A percentile compares a stretch with the other conserved stretches of the same genome.
Conservation (phyloP, 1,140 invertebrate species). For the Hirudo medicinalis region DNA sequence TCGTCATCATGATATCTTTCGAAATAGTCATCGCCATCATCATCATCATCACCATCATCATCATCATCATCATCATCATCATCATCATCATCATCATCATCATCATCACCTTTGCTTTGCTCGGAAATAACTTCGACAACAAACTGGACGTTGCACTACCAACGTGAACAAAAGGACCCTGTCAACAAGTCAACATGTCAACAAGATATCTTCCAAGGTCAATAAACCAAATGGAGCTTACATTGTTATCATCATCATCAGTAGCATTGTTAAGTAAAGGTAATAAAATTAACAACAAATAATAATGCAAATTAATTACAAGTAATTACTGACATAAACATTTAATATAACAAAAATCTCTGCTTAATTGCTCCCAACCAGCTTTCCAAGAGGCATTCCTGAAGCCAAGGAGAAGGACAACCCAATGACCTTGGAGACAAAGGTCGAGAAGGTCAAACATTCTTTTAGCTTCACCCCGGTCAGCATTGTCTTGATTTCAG, state of each 20-base stretch:
- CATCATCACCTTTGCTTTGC: slow-evolving; percentile 52
- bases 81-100: slow-evolving; percentile 35
- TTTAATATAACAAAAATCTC: too few relatives aligned
- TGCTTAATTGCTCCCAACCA: slow-evolving; percentile 47
- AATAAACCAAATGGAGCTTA: too few relatives aligned
- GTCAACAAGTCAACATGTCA: neutral
- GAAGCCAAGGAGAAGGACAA: slow-evolving; percentile 87
- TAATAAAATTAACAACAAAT: too few relatives aligned
- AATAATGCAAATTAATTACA: too few relatives aligned
- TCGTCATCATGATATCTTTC: too few relatives aligned
- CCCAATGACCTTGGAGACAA: slow-evolving; percentile 86
- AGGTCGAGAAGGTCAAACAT: slow-evolving; percentile 83
- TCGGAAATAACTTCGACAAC: slow-evolving; percentile 79
- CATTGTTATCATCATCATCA: too few relatives aligned
- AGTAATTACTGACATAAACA: too few relatives aligned
- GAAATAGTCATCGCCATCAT: too few relatives aligned
- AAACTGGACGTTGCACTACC: slow-evolving; percentile 86
- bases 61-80: neutral
- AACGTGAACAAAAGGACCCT: slow-evolving; percentile 72
- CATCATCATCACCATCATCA: neutral
- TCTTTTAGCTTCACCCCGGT: slow-evolving; percentile 90
- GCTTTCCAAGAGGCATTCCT: slow-evolving; percentile 90
- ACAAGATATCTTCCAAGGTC: too few relatives aligned
- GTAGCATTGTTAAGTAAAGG: too few relatives aligned
- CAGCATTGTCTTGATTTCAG: slow-evolving; percentile 98